Conservation (phyloP, 2,113 vertebrate genomes). For the Noturus placidus region DNA sequence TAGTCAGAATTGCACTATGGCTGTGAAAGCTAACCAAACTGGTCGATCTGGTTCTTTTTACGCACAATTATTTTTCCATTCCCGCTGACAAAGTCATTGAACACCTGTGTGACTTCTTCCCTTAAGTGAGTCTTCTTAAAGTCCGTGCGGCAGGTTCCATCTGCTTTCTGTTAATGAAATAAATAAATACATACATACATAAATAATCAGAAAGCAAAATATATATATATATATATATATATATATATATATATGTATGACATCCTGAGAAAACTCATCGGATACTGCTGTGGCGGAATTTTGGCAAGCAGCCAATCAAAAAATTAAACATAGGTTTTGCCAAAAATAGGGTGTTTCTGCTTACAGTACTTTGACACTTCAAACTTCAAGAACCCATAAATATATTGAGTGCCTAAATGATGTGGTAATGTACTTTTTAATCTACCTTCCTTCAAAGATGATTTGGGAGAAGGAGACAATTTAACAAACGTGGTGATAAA, state of each 20-base stretch:
- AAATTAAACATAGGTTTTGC: neutral
- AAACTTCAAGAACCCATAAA: neutral
- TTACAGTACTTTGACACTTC: neutral
- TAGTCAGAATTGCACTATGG: constrained; percentile 29
- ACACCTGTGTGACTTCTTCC: constrained; percentile 85
- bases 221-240: too few relatives aligned
- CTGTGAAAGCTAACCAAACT: constrained; percentile 35
- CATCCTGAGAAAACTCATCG: neutral
- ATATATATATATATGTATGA: neutral
- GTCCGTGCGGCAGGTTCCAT: constrained; percentile 90
- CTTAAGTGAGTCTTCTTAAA: constrained; percentile 91
- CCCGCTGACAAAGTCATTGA: constrained; percentile 86
- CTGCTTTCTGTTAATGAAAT: constrained; percentile 78
- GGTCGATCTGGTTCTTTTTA: constrained; percentile 29
- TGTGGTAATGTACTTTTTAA: neutral
- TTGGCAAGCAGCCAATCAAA: neutral
- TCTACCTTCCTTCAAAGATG: neutral
- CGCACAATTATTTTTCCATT: constrained; percentile 83
- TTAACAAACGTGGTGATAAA: neutral
- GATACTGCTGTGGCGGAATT: neutral
- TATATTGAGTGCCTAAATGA: neutral
- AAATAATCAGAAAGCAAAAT: neutral
- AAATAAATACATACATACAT: too few relatives aligned
- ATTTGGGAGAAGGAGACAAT: neutral
- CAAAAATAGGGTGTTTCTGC: neutral